phyloP scores from a whole-genome alignment of 2,888 invertebrate species.

The Erpobdella octoculata region DNA sequence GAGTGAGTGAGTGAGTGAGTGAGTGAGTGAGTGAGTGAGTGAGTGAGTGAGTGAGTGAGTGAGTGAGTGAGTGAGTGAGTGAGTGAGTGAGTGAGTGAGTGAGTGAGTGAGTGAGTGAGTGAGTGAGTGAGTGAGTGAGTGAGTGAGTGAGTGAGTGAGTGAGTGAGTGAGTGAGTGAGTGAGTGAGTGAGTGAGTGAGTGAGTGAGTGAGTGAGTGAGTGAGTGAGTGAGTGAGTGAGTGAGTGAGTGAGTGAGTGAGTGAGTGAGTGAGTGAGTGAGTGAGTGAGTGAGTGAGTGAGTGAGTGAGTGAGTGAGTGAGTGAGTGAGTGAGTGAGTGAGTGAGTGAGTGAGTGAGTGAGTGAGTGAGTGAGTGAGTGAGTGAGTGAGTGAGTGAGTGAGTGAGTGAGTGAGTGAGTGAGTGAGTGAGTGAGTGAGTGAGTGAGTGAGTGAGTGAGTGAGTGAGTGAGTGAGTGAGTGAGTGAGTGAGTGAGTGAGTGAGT shows the following conservation, averaged over 20 bases:
- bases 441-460: conserved; percentile 10
- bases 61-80: no score
- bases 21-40: no score
- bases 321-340: conserved; percentile 5
- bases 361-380: conserved; percentile 18
- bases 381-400: conserved; percentile 28
- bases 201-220: conserved; percentile 23
- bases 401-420: conserved; percentile 28
- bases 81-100: conserved; percentile 21
- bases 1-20: no score
- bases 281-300: conserved; percentile 26
- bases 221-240: conserved; percentile 24
- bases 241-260: conserved; percentile 24
- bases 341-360: conserved; percentile 6
- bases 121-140: conserved; percentile 19
- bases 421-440: conserved; percentile 11
- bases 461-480: conserved; percentile 8
- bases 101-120: conserved; percentile 22
- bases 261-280: conserved; percentile 21
- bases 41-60: no score
- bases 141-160: conserved; percentile 22
- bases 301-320: conserved; percentile 23
- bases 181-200: conserved; percentile 19
- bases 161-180: conserved; percentile 24
- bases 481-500: conserved; percentile 3